Conservation (phyloP, 1,140 invertebrate species). For the Drosophila melanica region DNA sequence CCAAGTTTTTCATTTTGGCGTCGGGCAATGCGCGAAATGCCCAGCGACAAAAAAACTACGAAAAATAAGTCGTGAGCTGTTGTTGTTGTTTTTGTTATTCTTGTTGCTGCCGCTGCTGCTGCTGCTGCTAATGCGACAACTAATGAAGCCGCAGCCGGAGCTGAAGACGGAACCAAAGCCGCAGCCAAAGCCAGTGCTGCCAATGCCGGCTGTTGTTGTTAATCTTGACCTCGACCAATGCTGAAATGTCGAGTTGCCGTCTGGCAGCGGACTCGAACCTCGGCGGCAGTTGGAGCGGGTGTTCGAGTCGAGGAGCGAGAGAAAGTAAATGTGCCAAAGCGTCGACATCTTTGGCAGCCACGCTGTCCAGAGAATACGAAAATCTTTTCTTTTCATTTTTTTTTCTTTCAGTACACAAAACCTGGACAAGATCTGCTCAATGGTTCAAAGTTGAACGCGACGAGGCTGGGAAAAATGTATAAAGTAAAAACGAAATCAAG, state of each 20-base stretch:
- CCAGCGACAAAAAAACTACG: neutral
- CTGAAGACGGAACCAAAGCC: slow-evolving; percentile 19
- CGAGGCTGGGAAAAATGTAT: slow-evolving; percentile 15
- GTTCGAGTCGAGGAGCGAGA: slow-evolving; percentile 37
- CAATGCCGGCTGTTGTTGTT: slow-evolving; percentile 58
- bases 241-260: slow-evolving; percentile 55
- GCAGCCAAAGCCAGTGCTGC: neutral
- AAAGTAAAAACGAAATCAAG: neutral
- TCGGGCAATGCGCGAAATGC: slow-evolving; percentile 26
- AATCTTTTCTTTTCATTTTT: slow-evolving; percentile 15
- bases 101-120: slow-evolving; percentile 1
- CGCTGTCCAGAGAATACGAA: slow-evolving; percentile 31
- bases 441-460: slow-evolving; percentile 40
- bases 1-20: slow-evolving; percentile 49
- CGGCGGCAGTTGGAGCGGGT: neutral
- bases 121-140: slow-evolving; percentile 55
- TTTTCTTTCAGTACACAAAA: neutral
- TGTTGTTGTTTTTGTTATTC: neutral
- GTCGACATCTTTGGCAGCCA: slow-evolving; percentile 45
- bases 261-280: slow-evolving; percentile 35
- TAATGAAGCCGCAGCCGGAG: slow-evolving; percentile 53
- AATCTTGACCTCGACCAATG: slow-evolving; percentile 77
- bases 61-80: slow-evolving; percentile 29
- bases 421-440: slow-evolving; percentile 34
- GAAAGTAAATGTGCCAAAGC: slow-evolving; percentile 66